A percentile compares a stretch with the other conserved stretches of the same genome.
Conservation (phyloP, 2,113 vertebrate genomes). For the Pipra filicauda region DNA sequence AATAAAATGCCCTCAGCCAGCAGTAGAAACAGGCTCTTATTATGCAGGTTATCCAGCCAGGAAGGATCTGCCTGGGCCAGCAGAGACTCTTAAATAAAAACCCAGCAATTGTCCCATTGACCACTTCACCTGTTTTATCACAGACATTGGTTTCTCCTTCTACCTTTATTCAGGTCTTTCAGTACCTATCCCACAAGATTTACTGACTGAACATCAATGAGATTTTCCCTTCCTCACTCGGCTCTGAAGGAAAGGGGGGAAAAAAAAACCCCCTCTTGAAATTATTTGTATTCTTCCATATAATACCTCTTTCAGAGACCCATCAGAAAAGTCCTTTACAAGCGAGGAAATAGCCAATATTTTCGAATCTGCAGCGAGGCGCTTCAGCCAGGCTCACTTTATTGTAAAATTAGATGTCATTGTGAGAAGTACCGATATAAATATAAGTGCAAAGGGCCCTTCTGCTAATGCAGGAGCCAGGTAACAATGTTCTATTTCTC, state of each 20-base stretch:
- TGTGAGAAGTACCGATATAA: slow-evolving; percentile 74
- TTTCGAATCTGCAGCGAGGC: slow-evolving; percentile 66
- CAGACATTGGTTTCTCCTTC: neutral
- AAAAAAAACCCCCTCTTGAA: neutral
- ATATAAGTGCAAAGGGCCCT: slow-evolving; percentile 69
- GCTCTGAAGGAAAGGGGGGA: neutral
- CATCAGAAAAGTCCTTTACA: slow-evolving; percentile 73
- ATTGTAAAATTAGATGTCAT: slow-evolving; percentile 78
- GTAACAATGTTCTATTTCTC: slow-evolving; percentile 68
- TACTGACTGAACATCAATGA: slow-evolving; percentile 47
- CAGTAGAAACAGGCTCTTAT: fast-evolving
- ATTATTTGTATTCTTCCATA: slow-evolving; percentile 70
- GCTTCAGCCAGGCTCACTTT: slow-evolving; percentile 70
- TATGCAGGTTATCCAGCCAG: neutral
- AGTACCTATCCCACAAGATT: neutral
- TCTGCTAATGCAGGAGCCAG: slow-evolving; percentile 67
- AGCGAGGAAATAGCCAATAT: slow-evolving; percentile 73
- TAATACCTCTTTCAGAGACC: slow-evolving; percentile 64
- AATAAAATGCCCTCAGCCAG: neutral
- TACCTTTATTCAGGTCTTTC: neutral
- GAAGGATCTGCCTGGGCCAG: neutral
- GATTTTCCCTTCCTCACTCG: neutral
- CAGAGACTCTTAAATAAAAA: neutral
- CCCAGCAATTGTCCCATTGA: neutral
- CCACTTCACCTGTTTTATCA: neutral